A percentile compares a stretch with the other conserved stretches of the same genome.
These are phyloP conservation scores for Stegodyphus mimosarum DNA, from an alignment of 1,140 invertebrate species.

Conservation along the genomic window DNA sequence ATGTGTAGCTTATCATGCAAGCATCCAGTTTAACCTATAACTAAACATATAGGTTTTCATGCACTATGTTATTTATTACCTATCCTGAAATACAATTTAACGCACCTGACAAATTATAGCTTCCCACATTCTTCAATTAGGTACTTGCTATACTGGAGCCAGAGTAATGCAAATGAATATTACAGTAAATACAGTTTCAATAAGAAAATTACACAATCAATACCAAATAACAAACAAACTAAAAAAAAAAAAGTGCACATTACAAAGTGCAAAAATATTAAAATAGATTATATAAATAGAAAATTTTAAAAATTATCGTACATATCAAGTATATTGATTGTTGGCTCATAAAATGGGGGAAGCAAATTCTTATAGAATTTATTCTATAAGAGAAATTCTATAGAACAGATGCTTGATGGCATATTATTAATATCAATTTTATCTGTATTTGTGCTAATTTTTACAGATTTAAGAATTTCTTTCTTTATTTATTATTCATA, in stretches of 20 bases:
- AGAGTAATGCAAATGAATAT: conserved; percentile 53
- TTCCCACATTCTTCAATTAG: conserved; percentile 57
- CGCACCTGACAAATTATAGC: conserved; percentile 52
- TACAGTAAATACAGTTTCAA: conserved; percentile 9
- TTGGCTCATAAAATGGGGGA: too few relatives aligned
- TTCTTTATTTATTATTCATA: too few relatives aligned
- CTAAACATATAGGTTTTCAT: conserved; percentile 46
- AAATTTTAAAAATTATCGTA: neutral
- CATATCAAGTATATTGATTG: neutral
- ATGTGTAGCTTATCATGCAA: conserved; percentile 46
- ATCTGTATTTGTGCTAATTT: too few relatives aligned
- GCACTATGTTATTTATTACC: conserved; percentile 41
- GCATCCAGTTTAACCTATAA: conserved; percentile 55
- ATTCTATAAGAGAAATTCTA: too few relatives aligned
- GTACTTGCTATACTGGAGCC: conserved; percentile 59
- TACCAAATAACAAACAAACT: too few relatives aligned
- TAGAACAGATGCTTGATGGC: too few relatives aligned
- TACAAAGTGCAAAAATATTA: neutral
- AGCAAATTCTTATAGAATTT: too few relatives aligned
- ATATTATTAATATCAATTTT: too few relatives aligned
- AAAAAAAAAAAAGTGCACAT: neutral
- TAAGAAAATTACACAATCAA: neutral
- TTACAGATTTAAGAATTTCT: too few relatives aligned
- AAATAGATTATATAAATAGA: neutral
- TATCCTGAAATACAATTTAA: conserved; percentile 52